Evolutionary conservation across 2,797 vertebrate genomes (phyloP), one percentile per base, ranked within the genome.

Genomic region (Pampus argenteus): DNA sequence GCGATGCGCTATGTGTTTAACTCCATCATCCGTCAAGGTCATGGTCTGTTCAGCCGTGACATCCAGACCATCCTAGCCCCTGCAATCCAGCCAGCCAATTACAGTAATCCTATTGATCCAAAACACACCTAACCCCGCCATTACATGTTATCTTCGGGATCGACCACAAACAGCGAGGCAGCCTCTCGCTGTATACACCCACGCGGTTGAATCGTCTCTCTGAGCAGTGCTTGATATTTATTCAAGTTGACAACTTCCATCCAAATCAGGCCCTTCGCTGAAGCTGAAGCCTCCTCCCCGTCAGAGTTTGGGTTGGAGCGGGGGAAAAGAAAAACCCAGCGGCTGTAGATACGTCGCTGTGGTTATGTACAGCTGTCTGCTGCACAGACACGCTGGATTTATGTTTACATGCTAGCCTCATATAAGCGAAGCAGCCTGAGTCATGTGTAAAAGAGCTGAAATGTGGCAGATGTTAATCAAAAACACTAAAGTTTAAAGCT

Each of bases 31-130:
- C 8, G 42, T 87, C 69, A 5, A 78, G 68, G 81, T 79, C 86
- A 83, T 51, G 60, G 62, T 74, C 79, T 78, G 82, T 78, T 88
- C 76, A 81, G 66, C 59, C 67, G 47, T 82, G 78, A 85, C 80
- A 85, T 83, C 61, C 75, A 83, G 56, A 59, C 64, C 13, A 4
- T 71, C 67, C 68, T 55, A n/a, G 42, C 48, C 67, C 61, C 58
- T 18, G 58, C 76, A 60, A 67, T 64, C 20, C 6, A 66, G 70
- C 52, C 17, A 40, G 28, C 72, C 73, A 74, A 77, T 82, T 76
- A 81, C 59, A 71, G 82, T 78, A 71, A 77, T 81, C 58, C 50
- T 44, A 78, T 60, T 84, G 74, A 82, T 85, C 80, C 65, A 68
- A 78, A 79, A 76, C 83, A 84, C 76, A 86, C 76, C 79, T 66